These are phyloP conservation scores for Opisthograptis luteolata DNA, from an alignment of 2,888 invertebrate genomes.

Conservation along the genomic window DNA sequence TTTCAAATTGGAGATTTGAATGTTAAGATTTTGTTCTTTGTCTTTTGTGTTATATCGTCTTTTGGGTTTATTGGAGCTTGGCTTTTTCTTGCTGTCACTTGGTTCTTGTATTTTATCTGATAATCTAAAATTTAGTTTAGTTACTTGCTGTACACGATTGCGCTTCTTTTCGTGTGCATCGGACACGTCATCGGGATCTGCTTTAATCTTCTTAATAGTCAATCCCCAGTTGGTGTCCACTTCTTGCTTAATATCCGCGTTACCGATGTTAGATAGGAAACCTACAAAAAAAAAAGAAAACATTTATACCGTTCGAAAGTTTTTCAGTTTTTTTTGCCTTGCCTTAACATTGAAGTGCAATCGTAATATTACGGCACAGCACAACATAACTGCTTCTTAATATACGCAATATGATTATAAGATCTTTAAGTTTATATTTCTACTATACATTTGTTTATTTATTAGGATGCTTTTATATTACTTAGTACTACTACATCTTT, in stretches of 20 bases:
- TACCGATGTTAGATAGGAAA: conserved; percentile 34
- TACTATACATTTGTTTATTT: too few relatives aligned
- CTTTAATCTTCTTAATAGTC: conserved; percentile 23
- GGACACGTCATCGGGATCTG: background rate
- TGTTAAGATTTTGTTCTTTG: background rate
- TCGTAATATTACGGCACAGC: too few relatives aligned
- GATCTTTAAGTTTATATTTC: too few relatives aligned
- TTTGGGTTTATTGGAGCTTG: background rate
- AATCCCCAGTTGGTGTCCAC: conserved; percentile 25
- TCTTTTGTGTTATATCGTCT: background rate
- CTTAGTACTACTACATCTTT: too few relatives aligned
- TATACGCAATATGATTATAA: too few relatives aligned
- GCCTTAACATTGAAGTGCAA: too few relatives aligned
- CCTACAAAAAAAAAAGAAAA: conserved; percentile 42
- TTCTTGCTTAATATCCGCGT: conserved; percentile 32
- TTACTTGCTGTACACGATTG: background rate
- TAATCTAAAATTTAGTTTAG: conserved; percentile 15
- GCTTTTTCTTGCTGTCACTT: background rate
- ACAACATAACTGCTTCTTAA: too few relatives aligned
- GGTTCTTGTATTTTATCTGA: background rate
- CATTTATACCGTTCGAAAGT: conserved; percentile 22
- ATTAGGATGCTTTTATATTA: too few relatives aligned
- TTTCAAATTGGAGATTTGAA: background rate
- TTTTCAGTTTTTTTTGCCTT: too few relatives aligned
- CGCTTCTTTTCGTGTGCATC: background rate